Evolutionary conservation across 1,140 invertebrate species (phyloP), one percentile per base, ranked within the genome.

Genomic region (Hydropsyche tenuis): DNA sequence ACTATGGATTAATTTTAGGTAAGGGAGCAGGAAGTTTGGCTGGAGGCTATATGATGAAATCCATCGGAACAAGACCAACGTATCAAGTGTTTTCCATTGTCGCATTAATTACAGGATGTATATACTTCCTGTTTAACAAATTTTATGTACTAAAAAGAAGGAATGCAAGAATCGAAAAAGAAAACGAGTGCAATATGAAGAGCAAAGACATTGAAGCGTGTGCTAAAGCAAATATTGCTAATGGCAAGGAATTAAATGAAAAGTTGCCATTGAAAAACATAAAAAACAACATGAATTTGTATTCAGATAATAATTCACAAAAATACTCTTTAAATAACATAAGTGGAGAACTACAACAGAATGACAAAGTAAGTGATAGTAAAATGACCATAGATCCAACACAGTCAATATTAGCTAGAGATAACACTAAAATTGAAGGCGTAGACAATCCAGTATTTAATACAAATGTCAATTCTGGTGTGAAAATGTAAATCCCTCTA

Each of bases 31-130:
- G 93, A 48, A 92, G 92, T 81, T 82, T 94, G 25, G 86, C 92
- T 43, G 93, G 93, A 1, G 93, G 93, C 0, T 92, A 90, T 77
- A 79, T 93, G 18, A 93, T 93, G 86, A 91, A 92, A 79, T 85
- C 84, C 14, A 88, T 92, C 76, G 92, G 91, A 7, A 91, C 91
- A 0, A 83, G 92, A 51, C 83, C 87, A 0, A 93, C 93, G 0
- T 94, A 93, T 80, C 90, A 89, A 78, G 88, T 93, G 73, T 93
- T 94, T 78, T 84, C 91, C 0, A 84, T 83, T 0, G 83, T 87
- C 0, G 88, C 89, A 3, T 81, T 90, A 0, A 75, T 91, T 1
- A 89, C 89, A 14, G 90, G 90, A 2, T 81, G 90, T 53, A 79
- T 92, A 48, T 94, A 94, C 80, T 90, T 89, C 73, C 78, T 90